Conservation (phyloP, 92 coral and sea anemone species). For the Virgularia gustaviana region DNA sequence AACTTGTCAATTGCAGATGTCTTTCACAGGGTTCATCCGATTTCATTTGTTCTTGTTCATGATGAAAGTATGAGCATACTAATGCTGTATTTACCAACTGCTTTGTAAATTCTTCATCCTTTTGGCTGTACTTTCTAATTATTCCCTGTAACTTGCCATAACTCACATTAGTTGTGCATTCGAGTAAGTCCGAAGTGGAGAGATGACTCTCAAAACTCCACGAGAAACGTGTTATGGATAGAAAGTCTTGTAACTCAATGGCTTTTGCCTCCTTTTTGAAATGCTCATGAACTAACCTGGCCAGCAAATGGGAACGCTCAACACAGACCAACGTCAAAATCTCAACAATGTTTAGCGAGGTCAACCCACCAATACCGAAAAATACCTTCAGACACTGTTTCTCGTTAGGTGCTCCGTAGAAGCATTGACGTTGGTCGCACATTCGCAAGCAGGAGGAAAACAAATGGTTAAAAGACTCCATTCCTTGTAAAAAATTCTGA, state of each 20-base stretch:
- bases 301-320: constrained; percentile 26
- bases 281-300: constrained; percentile 24
- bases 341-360: constrained; percentile 21
- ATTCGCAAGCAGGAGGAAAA: constrained; percentile 2
- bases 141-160: constrained; percentile 23
- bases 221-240: constrained; percentile 25
- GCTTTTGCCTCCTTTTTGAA: constrained; percentile 27
- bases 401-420: background rate
- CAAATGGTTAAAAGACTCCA: constrained; percentile 26
- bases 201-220: constrained; percentile 27
- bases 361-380: background rate
- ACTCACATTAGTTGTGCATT: constrained; percentile 18
- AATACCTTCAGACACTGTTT: background rate
- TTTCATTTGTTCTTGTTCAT: constrained; percentile 21
- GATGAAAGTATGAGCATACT: constrained; percentile 28
- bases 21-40: background rate
- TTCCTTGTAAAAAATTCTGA: constrained; percentile 33
- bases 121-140: constrained; percentile 28
- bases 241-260: constrained; percentile 26
- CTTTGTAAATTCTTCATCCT: constrained; percentile 35
- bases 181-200: constrained; percentile 6
- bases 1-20: background rate
- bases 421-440: background rate
- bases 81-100: constrained; percentile 29
- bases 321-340: constrained; percentile 17